Conservation (phyloP, 2,888 invertebrate species). For the Diarsia mendica region DNA sequence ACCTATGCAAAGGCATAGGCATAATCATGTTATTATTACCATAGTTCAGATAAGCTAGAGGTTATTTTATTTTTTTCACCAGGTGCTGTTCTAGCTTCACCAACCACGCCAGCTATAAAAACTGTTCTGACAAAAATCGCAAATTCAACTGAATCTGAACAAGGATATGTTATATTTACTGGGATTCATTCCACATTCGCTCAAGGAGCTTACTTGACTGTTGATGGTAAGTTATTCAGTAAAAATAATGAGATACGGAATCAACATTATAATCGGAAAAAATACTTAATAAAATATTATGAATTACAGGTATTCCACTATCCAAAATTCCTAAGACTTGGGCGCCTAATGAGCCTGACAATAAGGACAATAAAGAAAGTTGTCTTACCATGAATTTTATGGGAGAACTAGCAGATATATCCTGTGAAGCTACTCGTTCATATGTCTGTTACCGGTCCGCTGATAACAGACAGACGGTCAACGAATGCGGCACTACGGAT, state of each 20-base stretch:
- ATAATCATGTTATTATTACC: not conserved
- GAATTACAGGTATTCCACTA: conserved; percentile 57
- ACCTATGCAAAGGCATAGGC: no score
- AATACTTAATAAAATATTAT: not conserved
- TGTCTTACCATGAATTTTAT: conserved; percentile 56
- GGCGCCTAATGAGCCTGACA: conserved; percentile 61
- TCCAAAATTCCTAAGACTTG: conserved; percentile 46
- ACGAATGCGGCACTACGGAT: conserved; percentile 62
- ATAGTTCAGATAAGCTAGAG: not conserved
- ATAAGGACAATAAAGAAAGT: conserved; percentile 52
- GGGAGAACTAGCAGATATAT: conserved; percentile 50
- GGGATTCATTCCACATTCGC: conserved; percentile 57
- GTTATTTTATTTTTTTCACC: not conserved
- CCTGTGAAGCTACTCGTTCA: conserved; percentile 44
- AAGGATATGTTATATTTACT: conserved; percentile 43
- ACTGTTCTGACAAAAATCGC: conserved; percentile 10
- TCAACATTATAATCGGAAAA: not conserved
- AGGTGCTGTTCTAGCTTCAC: conserved; percentile 61
- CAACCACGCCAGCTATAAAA: conserved; percentile 20
- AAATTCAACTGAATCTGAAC: not conserved
- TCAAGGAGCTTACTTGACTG: conserved; percentile 40
- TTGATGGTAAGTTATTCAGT: conserved; percentile 39
- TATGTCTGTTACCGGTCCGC: conserved; percentile 58
- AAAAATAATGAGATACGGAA: not conserved
- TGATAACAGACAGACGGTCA: conserved; percentile 17